These are phyloP conservation scores for Sipha flava DNA, from an alignment of 1,140 invertebrate genomes.

Conservation along the genomic window DNA sequence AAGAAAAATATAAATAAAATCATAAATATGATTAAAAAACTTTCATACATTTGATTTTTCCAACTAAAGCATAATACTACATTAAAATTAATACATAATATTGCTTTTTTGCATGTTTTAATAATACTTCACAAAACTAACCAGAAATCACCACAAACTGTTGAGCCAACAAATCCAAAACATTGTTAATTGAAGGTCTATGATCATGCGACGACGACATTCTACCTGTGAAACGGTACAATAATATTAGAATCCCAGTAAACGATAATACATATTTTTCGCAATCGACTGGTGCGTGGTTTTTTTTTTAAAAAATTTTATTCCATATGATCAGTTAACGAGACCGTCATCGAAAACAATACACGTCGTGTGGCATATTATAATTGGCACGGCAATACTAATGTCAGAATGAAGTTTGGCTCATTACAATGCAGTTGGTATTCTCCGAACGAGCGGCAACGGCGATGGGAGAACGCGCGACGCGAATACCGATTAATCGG, in stretches of 20 bases:
- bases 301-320: background rate
- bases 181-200: conserved; percentile 61
- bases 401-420: too few relatives aligned
- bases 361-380: too few relatives aligned
- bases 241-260: too few relatives aligned
- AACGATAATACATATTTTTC: background rate
- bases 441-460: background rate
- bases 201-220: conserved; percentile 43
- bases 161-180: conserved; percentile 73
- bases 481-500: background rate
- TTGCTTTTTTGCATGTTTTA: too few relatives aligned
- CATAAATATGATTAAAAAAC: too few relatives aligned
- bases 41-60: too few relatives aligned
- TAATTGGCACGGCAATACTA: too few relatives aligned
- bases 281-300: background rate
- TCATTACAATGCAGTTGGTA: background rate
- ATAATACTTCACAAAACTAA: conserved; percentile 41
- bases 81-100: too few relatives aligned
- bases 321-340: background rate
- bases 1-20: too few relatives aligned
- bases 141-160: conserved; percentile 83
- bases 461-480: background rate
- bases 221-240: conserved; percentile 45
- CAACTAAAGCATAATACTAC: too few relatives aligned
- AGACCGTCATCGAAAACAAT: too few relatives aligned